A percentile compares a stretch with the other conserved stretches of the same genome.
Conservation (phyloP, 1,140 invertebrate genomes). For the Oreohelix idahoensis region DNA sequence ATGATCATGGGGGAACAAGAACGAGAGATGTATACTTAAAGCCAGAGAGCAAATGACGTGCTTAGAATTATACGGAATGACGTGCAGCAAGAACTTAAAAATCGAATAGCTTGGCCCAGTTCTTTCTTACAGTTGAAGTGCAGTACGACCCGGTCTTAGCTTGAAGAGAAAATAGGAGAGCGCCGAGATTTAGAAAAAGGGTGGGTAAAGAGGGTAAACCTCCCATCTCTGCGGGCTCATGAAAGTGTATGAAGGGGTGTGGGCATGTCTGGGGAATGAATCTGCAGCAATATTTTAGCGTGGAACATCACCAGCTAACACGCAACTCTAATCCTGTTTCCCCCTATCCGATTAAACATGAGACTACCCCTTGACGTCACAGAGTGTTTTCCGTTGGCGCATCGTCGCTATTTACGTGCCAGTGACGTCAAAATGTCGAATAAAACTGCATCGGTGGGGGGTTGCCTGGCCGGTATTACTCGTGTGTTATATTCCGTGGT, state of each 20-base stretch:
- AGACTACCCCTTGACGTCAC: conserved; percentile 8
- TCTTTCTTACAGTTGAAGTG: neutral
- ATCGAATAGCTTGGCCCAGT: conserved; percentile 1
- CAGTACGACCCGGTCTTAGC: neutral
- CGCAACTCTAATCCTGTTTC: neutral
- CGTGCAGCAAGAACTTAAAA: neutral
- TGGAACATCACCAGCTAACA: neutral
- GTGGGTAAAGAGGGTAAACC: neutral
- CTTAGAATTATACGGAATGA: neutral
- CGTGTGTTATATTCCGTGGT: neutral
- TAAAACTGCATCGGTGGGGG: neutral
- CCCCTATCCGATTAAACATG: neutral
- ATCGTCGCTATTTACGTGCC: conserved; percentile 1
- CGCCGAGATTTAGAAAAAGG: neutral
- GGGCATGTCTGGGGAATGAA: neutral
- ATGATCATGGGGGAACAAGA: neutral
- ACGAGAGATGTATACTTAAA: neutral
- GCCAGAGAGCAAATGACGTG: neutral
- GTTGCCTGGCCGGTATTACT: neutral
- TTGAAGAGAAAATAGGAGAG: neutral
- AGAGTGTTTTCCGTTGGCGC: conserved; percentile 16
- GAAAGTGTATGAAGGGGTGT: neutral
- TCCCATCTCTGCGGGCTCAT: neutral
- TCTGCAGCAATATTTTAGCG: neutral
- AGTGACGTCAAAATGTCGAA: conserved; percentile 12